Evolutionary conservation across 2,797 vertebrate genomes (phyloP), one percentile per base, ranked within the genome.

Genomic region (Rhynchonycteris naso): DNA sequence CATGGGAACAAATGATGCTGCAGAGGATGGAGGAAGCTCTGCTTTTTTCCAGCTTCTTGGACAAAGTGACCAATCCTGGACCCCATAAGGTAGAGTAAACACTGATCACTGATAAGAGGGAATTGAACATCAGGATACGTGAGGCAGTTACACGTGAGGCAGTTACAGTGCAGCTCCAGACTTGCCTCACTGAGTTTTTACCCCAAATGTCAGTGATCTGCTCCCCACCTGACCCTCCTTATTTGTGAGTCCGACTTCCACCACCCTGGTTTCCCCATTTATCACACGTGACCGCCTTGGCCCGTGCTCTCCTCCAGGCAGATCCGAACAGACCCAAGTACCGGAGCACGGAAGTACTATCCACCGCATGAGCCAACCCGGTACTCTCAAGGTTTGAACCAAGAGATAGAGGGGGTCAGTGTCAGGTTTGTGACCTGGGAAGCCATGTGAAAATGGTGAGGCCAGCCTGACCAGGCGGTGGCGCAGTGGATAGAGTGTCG

Each of bases 21-120:
- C 4, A 81, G 19, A 95, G 94, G 87, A 75, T 90, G 54, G 95
- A 88, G 58, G 72, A 68, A 96, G 14, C 61, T 97, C 93, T 78
- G 91, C 15, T 80, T n/a, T 10, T 59, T 50, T 15, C 59, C 38
- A 19, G 43, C 78, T 97, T 79, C 28, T 68, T 8, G 58, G 82
- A 15, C 65, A 33, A 38, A 47, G 35, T 4, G 0, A 5, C 15
- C 30, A 5, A 33, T 10, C 56, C 52, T 56, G 28, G 19, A 35
- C 28, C 33, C 19, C 16, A 4, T 2, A 19, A 1, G 30, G 24
- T 4, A 35, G 18, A 28, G 28, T 11, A 50, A 54, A 47, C 58
- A 54, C 59, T 47, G 83, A 43, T 10, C 58, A 54, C 59, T 43
- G 83, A 43, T 9, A 72, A n/a, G 26, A 76, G 83, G 52, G 81